These are phyloP conservation scores for Ceratosolen fusciceps DNA, from an alignment of 1,140 invertebrate species.

Conservation along the genomic window DNA sequence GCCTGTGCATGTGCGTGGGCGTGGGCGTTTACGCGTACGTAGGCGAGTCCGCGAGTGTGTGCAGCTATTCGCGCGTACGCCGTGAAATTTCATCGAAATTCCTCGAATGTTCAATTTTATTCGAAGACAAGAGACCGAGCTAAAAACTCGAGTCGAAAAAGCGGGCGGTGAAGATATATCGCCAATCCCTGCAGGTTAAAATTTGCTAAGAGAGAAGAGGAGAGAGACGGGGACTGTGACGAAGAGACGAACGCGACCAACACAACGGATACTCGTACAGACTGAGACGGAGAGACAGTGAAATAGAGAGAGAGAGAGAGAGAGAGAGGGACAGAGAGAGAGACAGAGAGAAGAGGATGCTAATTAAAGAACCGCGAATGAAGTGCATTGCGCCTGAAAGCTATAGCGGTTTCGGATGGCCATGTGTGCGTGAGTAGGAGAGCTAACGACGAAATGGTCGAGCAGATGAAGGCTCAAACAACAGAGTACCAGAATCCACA, in stretches of 20 bases:
- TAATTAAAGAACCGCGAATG: conserved; percentile 43
- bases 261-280: no score
- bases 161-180: neutral
- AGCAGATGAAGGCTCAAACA: conserved; percentile 35
- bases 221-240: neutral
- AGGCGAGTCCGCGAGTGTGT: no score
- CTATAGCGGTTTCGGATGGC: neutral
- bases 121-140: neutral
- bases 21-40: no score
- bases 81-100: conserved; percentile 8
- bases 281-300: neutral
- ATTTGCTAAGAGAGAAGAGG: neutral
- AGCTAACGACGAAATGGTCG: conserved; percentile 44
- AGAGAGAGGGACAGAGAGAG: neutral
- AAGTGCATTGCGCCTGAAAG: conserved; percentile 29
- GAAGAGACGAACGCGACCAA: neutral
- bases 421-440: conserved; percentile 25
- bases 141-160: neutral
- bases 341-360: neutral
- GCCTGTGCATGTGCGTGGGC: no score
- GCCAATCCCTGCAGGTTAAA: conserved; percentile 32
- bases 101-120: neutral
- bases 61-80: no score
- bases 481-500: conserved; percentile 20
- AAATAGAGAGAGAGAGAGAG: neutral